Evolutionary conservation across 2,113 vertebrate species (phyloP).

Genomic region (Thunnus maccoyii): DNA sequence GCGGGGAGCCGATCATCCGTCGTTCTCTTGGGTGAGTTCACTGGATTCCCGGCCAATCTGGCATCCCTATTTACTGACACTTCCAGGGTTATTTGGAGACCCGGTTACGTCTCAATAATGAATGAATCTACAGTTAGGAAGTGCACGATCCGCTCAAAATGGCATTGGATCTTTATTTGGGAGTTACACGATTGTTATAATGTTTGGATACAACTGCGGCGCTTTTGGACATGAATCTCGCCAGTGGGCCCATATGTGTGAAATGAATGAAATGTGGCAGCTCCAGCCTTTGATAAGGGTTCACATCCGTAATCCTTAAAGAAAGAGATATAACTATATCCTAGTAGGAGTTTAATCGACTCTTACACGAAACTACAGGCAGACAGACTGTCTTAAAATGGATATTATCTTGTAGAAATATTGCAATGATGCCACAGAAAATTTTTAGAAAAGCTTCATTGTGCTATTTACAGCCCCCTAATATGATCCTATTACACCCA

Average conservation of each 20-base stretch:
- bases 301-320: conserved; percentile 1
- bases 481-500: not conserved
- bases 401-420: not conserved
- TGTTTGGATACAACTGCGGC: conserved; percentile 26
- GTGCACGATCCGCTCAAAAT: not conserved
- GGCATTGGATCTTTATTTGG: not conserved
- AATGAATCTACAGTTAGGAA: conserved; percentile 5
- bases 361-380: not conserved
- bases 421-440: not conserved
- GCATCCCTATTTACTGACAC: conserved; percentile 34
- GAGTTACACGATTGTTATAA: not conserved
- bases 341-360: not conserved
- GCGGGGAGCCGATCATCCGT: conserved; percentile 74
- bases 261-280: conserved; percentile 67
- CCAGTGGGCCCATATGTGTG: conserved; percentile 42
- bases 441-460: conserved; percentile 1
- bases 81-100: conserved; percentile 6
- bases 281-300: conserved; percentile 19
- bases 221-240: conserved; percentile 15
- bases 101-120: conserved; percentile 15
- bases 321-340: not conserved
- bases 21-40: conserved; percentile 84
- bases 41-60: conserved; percentile 42
- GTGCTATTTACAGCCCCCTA: not conserved
- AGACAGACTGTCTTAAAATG: not conserved